phyloP scores from a whole-genome alignment of 2,888 invertebrate species.

The Drosophila setosimentum region DNA sequence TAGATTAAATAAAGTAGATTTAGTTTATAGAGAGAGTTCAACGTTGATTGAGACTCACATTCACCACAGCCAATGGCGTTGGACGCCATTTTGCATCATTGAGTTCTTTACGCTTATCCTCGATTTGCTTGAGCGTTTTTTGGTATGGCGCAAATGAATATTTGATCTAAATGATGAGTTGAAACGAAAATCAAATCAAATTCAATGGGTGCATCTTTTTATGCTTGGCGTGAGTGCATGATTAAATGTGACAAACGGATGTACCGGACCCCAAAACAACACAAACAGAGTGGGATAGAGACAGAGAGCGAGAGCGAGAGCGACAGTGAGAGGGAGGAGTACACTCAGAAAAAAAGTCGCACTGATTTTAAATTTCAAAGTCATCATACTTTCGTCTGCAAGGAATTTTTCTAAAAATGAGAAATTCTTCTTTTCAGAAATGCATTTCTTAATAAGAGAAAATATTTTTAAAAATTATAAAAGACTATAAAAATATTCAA shows the following conservation, averaged over 20 bases:
- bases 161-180: slow-evolving; percentile 87
- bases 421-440: background rate
- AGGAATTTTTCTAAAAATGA: too few relatives aligned
- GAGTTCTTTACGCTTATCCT: slow-evolving; percentile 86
- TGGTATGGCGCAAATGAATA: slow-evolving; percentile 89
- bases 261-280: slow-evolving; percentile 30
- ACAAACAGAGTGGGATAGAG: too few relatives aligned
- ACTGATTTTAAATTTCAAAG: background rate
- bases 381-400: background rate
- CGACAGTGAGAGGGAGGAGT: background rate
- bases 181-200: slow-evolving; percentile 16
- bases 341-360: background rate
- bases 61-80: slow-evolving; percentile 88
- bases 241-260: slow-evolving; percentile 33
- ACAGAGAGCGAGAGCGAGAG: background rate
- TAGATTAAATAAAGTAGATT: background rate
- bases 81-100: slow-evolving; percentile 88
- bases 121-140: slow-evolving; percentile 87
- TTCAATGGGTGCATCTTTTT: slow-evolving; percentile 23
- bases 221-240: slow-evolving; percentile 10
- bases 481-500: too few relatives aligned
- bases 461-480: background rate
- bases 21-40: background rate
- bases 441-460: background rate
- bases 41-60: slow-evolving; percentile 87